Conservation (phyloP, 2,113 vertebrate genomes). For the Pterophyllum scalare region DNA sequence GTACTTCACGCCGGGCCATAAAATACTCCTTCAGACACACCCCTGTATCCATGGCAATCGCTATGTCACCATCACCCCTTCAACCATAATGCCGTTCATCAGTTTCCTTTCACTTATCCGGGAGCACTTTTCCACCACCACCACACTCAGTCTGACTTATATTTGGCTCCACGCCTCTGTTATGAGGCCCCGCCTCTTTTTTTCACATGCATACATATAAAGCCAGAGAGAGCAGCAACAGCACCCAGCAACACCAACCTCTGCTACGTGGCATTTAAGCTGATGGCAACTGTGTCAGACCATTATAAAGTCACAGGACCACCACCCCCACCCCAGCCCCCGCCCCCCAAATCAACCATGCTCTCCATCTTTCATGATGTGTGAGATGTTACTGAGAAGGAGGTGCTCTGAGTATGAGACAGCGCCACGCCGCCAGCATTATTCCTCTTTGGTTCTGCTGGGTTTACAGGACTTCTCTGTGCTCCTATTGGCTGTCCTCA, state of each 20-base stretch:
- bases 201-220: background rate
- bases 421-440: no score
- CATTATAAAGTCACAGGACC: background rate
- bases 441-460: no score
- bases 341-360: background rate
- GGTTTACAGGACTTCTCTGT: no score
- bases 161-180: background rate
- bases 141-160: background rate
- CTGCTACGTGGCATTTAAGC: background rate
- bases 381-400: background rate
- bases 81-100: background rate
- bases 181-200: background rate
- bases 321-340: background rate
- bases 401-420: background rate
- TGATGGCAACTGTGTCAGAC: no score
- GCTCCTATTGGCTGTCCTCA: no score
- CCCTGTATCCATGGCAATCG: conserved; percentile 48
- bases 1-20: conserved; percentile 20
- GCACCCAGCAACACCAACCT: background rate
- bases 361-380: background rate
- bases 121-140: background rate
- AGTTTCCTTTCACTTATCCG: background rate
- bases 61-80: background rate
- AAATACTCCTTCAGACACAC: conserved; percentile 35
- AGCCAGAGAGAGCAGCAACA: background rate